Percentiles rank a stretch among this genome's conserved stretches.
These are phyloP conservation scores for Clavelina lepadiformis DNA, from an alignment of 23 tunicate genomes.

Conservation along the genomic window DNA sequence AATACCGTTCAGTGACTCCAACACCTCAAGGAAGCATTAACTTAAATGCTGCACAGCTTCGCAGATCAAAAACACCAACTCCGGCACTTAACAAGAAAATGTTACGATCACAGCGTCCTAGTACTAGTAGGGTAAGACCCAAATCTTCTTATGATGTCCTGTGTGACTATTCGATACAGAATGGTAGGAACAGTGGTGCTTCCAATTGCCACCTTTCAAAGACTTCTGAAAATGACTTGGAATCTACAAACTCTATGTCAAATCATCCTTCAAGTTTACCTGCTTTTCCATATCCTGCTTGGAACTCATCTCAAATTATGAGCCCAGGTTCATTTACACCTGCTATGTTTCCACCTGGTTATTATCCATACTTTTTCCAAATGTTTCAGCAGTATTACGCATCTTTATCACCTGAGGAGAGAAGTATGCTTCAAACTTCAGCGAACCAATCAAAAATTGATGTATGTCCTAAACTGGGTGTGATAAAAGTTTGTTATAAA, in stretches of 20 bases:
- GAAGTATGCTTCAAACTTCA: neutral
- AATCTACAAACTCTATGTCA: neutral
- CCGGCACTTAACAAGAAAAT: slow-evolving; percentile 20
- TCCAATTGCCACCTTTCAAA: neutral
- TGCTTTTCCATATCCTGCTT: slow-evolving; percentile 5
- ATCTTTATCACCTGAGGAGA: slow-evolving; percentile 35
- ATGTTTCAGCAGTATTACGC: slow-evolving; percentile 26
- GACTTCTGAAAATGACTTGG: neutral
- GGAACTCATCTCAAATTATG: neutral
- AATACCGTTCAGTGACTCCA: slow-evolving; percentile 32
- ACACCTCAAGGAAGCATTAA: neutral
- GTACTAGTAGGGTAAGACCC: slow-evolving; percentile 6
- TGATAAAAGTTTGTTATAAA: neutral
- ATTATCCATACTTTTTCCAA: slow-evolving; percentile 23
- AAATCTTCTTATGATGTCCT: neutral
- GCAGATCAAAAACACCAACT: slow-evolving; percentile 36
- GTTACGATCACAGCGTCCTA: slow-evolving; percentile 4
- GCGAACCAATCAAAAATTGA: too few relatives aligned
- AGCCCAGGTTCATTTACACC: slow-evolving; percentile 15
- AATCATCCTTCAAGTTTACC: slow-evolving; percentile 1
- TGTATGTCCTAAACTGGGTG: too few relatives aligned
- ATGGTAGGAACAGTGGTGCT: neutral
- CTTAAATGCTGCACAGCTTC: neutral
- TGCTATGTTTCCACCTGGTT: slow-evolving; percentile 5
- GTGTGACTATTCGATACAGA: neutral